Conservation (phyloP, 2,888 invertebrate genomes). For the Tenthredo mesomela region DNA sequence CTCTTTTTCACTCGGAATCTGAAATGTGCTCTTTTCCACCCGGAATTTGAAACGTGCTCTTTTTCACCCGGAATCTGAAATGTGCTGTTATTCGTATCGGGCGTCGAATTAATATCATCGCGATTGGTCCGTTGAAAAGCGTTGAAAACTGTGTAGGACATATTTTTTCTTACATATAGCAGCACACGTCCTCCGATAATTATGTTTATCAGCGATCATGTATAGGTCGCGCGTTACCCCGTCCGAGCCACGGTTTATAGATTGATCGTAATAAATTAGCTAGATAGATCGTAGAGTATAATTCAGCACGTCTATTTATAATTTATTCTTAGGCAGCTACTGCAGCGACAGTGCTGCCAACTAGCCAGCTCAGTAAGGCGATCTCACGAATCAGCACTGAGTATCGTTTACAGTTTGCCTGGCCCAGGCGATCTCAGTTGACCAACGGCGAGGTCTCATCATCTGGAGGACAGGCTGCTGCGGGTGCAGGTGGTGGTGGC, state of each 20-base stretch:
- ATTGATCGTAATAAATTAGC: background rate
- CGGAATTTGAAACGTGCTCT: too few species aligned
- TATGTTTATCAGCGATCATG: too few species aligned
- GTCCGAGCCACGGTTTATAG: background rate
- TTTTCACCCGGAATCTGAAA: too few species aligned
- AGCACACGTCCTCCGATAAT: too few species aligned
- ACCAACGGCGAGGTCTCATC: conserved; percentile 79
- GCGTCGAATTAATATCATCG: too few species aligned
- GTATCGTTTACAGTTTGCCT: conserved; percentile 94
- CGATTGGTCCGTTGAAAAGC: too few species aligned
- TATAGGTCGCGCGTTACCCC: too few species aligned
- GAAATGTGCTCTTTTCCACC: too few species aligned
- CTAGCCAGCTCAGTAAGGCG: conserved; percentile 86
- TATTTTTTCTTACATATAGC: too few species aligned
- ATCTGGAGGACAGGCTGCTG: conserved; percentile 78
- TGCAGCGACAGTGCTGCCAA: conserved; percentile 70
- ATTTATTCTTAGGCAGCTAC: conserved; percentile 69
- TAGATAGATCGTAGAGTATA: conserved; percentile 18
- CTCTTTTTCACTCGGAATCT: too few species aligned
- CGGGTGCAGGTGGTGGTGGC: conserved; percentile 77
- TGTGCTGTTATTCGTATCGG: too few species aligned
- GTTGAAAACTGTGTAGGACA: background rate
- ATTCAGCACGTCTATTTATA: conserved; percentile 45
- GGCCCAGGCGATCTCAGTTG: conserved; percentile 85
- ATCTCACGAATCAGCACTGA: conserved; percentile 90